Evolutionary conservation across 1,140 invertebrate species (phyloP), one percentile per base, ranked within the genome.

Genomic region (Theocolax elegans): DNA sequence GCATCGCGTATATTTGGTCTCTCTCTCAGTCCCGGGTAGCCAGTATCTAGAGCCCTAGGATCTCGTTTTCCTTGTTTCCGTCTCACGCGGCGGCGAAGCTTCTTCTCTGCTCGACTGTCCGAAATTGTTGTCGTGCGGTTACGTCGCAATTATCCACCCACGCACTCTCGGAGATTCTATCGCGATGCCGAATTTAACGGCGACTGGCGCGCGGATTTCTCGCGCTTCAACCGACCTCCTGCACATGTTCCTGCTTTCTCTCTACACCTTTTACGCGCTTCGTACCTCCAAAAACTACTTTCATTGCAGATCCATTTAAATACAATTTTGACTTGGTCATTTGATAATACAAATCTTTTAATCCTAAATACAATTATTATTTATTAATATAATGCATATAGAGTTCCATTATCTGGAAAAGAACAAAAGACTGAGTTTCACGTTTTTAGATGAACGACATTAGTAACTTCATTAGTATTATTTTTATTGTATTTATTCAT

Each of bases 1-100:
- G 77, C 78, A 79, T 73, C 73, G 74, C 64, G 74, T 80, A 80
- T 78, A 79, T 67, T 66, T 42, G 70, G 58, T 56, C 31, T 27
- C 35, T 29, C 29, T 64, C 53, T 49, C 19, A 51, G 53, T 31
- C 56, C 9, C 42, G 31, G 1, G 21, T 44, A 48, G 31, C 4
- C 31, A 35, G 31, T 35, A 35, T 54, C 13, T n/a, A n/a, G n/a
- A n/a, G 15, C 10, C 25, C 4, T 17, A 29, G 13, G 17, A 35
- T 56, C 40, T 56, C 64, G 17, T 40, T 66, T 56, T 66, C 64
- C 51, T 66, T 51, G 64, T 56, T 58, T 67, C 25, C 53, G 53
- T 67, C 53, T 51, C 29, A 46, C 42, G 27, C 29, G 60, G 15
- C n/a, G 15, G 10, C 38, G 21, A 44, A 17, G 25, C 62, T 51